Percentiles rank a stretch among this genome's conserved stretches.
Conservation (phyloP, 2,888 invertebrate genomes). For the Chirona hameri region DNA sequence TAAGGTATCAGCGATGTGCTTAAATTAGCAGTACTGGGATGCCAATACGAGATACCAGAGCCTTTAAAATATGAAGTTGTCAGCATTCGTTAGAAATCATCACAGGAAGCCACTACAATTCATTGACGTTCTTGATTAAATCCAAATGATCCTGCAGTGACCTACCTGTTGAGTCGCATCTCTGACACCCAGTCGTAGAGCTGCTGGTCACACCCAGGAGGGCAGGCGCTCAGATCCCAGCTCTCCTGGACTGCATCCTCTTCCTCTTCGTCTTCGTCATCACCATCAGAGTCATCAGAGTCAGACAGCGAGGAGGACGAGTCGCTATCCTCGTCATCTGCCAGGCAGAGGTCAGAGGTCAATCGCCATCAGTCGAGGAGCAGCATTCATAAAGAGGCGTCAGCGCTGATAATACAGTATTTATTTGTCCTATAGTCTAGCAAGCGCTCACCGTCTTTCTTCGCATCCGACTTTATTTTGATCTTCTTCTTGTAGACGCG, state of each 20-base stretch:
- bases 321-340: slow-evolving; percentile 2
- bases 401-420: too few relatives aligned
- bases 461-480: neutral
- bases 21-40: too few relatives aligned
- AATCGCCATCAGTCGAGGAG: neutral
- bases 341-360: neutral
- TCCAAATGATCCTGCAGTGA: too few relatives aligned
- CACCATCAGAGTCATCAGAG: neutral
- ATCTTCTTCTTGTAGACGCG: neutral
- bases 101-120: too few relatives aligned
- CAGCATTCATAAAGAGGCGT: too few relatives aligned
- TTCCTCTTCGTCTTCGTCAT: slow-evolving; percentile 1
- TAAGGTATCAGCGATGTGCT: too few relatives aligned
- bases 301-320: neutral
- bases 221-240: neutral
- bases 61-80: too few relatives aligned
- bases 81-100: too few relatives aligned
- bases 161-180: neutral
- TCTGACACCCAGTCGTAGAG: slow-evolving; percentile 6
- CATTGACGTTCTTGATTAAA: too few relatives aligned
- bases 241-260: slow-evolving; percentile 1
- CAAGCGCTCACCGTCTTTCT: neutral
- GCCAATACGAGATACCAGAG: too few relatives aligned
- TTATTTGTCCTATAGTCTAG: too few relatives aligned
- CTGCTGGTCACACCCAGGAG: neutral